Evolutionary conservation across 2,113 vertebrate genomes (phyloP).

Genomic region (Thunnus maccoyii): DNA sequence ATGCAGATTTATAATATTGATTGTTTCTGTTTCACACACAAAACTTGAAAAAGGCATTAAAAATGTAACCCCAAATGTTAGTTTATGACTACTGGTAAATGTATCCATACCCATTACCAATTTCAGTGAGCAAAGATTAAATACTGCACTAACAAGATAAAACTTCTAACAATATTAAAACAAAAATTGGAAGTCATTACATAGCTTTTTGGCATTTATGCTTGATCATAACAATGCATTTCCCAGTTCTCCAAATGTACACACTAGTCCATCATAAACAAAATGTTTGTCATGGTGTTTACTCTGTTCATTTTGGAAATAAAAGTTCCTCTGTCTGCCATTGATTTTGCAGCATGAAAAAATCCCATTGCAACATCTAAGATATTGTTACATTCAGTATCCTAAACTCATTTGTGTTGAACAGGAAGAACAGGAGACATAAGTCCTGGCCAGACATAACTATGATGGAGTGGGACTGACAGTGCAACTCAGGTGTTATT

Average conservation of each 20-base stretch:
- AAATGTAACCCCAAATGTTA: neutral
- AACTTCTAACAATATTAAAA: neutral
- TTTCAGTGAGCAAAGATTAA: neutral
- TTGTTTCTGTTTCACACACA: neutral
- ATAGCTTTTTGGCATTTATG: neutral
- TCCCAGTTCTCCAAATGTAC: neutral
- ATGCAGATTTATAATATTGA: neutral
- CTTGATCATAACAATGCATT: neutral
- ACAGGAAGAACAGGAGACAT: constrained; percentile 59
- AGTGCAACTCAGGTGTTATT: constrained; percentile 41
- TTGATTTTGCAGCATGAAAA: constrained; percentile 18
- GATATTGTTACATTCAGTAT: constrained; percentile 17
- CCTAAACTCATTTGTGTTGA: constrained; percentile 40
- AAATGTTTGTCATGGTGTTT: constrained; percentile 1
- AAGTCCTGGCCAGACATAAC: constrained; percentile 46
- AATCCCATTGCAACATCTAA: neutral
- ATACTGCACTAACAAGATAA: neutral
- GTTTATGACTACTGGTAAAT: constrained; percentile 1
- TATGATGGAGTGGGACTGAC: constrained; percentile 59
- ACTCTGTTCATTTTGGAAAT: constrained; percentile 32
- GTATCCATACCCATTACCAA: neutral
- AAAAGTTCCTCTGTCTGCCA: constrained; percentile 12
- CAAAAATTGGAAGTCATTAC: neutral
- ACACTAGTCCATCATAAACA: neutral
- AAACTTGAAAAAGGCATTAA: neutral